phyloP scores from a whole-genome alignment of 2,888 invertebrate species.

The Lucinisca nassula region DNA sequence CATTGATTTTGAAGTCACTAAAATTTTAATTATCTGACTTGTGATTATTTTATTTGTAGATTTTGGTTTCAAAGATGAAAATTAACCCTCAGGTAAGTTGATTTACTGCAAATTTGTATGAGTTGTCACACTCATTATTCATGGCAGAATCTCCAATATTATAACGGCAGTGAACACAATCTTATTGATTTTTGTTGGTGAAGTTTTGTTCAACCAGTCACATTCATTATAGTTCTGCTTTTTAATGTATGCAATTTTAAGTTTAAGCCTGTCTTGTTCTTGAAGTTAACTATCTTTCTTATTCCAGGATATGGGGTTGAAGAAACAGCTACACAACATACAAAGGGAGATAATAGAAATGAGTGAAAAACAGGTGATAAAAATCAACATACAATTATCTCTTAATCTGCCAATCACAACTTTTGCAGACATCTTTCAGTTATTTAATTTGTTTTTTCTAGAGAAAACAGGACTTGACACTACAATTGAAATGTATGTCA shows the following conservation, averaged over 20 bases:
- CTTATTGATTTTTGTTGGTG: constrained; percentile 80
- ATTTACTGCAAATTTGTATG: neutral
- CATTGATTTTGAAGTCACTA: no score
- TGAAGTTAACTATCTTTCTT: no score
- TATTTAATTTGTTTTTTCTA: no score
- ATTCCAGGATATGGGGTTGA: constrained; percentile 81
- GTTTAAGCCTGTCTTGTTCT: no score
- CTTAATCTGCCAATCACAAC: no score
- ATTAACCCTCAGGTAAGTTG: constrained; percentile 83
- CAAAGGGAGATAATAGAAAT: constrained; percentile 84
- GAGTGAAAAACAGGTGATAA: constrained; percentile 86
- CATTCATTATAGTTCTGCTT: no score
- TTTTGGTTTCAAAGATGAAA: constrained; percentile 84
- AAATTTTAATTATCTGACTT: no score
- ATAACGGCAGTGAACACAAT: neutral
- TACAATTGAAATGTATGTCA: no score
- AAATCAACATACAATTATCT: no score
- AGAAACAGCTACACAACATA: constrained; percentile 80
- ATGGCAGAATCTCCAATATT: neutral
- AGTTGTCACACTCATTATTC: neutral
- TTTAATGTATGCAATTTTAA: no score
- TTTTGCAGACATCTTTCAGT: no score
- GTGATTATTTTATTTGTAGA: constrained; percentile 79
- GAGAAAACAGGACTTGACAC: no score
- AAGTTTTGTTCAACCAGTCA: constrained; percentile 68